Evolutionary conservation across 2,797 vertebrate genomes (phyloP).

Genomic region (Gallinago nigripennis): DNA sequence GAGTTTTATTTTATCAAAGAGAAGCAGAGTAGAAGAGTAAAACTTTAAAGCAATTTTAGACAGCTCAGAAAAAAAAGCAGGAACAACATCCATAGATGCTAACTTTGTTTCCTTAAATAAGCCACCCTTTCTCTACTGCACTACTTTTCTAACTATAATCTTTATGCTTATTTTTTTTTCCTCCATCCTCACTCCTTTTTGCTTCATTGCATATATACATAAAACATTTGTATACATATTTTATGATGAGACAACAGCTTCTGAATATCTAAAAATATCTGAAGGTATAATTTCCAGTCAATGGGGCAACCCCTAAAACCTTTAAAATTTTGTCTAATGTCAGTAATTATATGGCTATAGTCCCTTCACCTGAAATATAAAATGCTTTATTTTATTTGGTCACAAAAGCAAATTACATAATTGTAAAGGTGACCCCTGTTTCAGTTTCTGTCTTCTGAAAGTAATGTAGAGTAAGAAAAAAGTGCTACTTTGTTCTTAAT

Average conservation of each 20-base stretch:
- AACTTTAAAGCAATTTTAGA: neutral
- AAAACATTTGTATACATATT: neutral
- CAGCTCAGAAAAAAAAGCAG: neutral
- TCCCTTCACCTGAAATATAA: neutral
- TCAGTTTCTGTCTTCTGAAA: neutral
- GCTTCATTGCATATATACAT: neutral
- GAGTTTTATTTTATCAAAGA: neutral
- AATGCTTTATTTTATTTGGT: neutral
- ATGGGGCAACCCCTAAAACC: neutral
- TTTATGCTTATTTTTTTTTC: neutral
- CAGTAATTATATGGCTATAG: neutral
- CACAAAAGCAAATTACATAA: neutral
- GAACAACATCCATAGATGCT: neutral
- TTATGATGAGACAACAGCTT: neutral
- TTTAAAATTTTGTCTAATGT: neutral
- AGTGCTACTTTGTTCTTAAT: neutral
- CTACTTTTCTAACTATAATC: neutral
- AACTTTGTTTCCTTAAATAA: neutral
- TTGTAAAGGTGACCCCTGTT: neutral
- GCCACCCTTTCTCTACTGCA: neutral
- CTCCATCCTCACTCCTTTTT: neutral
- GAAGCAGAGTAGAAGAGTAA: neutral
- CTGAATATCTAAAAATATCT: neutral
- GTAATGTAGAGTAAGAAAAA: neutral
- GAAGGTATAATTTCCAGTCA: neutral